Evolutionary conservation across 53 echinoderm and acorn worm genomes (phyloP).

Genomic region (Henricia sp.): DNA sequence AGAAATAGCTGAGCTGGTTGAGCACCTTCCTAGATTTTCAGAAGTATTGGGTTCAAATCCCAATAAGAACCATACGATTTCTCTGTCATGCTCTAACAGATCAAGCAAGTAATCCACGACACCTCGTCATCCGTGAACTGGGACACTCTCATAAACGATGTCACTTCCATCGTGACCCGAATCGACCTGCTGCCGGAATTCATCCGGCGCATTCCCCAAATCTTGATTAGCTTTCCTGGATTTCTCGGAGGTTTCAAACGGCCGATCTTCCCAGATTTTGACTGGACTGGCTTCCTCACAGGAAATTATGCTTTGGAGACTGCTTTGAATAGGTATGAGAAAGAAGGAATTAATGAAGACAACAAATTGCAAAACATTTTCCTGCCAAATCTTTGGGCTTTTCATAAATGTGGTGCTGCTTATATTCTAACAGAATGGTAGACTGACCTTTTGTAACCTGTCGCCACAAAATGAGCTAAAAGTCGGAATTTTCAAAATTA

Average conservation of each 20-base stretch:
- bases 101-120: conserved; percentile 1
- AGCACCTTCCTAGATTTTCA: not conserved
- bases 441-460: conserved; percentile 17
- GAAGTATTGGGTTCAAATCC: not conserved
- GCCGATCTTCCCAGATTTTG: not conserved
- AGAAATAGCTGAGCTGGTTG: not conserved
- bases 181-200: conserved; percentile 27
- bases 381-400: not conserved
- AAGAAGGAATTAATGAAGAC: not conserved
- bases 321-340: not conserved
- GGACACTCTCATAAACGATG: conserved; percentile 6
- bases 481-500: conserved; percentile 37
- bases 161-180: not conserved
- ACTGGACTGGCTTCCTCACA: conserved; percentile 2
- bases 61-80: not conserved
- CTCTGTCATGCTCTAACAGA: not conserved
- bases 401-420: not conserved
- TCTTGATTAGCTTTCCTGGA: not conserved
- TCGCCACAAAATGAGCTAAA: conserved; percentile 47
- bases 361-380: not conserved
- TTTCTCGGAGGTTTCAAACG: not conserved
- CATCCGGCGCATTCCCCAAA: not conserved
- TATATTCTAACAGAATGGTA: conserved; percentile 5
- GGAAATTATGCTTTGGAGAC: not conserved
- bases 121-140: not conserved